Evolutionary conservation across 2,888 invertebrate species (phyloP).

Genomic region (Beris chalybata): DNA sequence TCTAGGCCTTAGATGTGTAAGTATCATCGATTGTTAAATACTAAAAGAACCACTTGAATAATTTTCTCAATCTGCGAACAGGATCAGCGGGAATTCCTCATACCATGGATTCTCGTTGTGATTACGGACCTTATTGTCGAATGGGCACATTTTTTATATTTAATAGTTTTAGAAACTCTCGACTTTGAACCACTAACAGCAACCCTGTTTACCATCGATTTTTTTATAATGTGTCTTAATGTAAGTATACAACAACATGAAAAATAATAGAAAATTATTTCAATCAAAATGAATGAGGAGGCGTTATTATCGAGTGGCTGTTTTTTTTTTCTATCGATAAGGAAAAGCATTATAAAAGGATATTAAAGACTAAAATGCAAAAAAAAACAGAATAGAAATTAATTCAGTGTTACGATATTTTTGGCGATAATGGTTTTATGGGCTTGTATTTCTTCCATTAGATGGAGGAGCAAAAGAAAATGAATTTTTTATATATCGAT

Average conservation of each 20-base stretch:
- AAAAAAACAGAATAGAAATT: no score
- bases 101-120: conserved; percentile 76
- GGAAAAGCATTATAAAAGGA: no score
- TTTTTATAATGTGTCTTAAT: conserved; percentile 74
- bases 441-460: no score
- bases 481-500: no score
- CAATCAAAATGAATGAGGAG: background rate
- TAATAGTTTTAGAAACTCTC: conserved; percentile 67
- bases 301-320: no score
- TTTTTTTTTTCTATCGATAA: no score
- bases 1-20: conserved; percentile 71
- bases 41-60: background rate
- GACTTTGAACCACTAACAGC: conserved; percentile 75
- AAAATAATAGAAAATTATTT: background rate
- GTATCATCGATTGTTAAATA: conserved; percentile 38
- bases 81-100: conserved; percentile 69
- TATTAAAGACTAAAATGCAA: no score
- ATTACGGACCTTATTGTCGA: conserved; percentile 68
- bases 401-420: no score
- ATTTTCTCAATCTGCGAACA: conserved; percentile 54
- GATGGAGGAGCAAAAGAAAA: no score
- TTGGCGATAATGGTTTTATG: no score
- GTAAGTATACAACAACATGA: conserved; percentile 62
- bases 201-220: conserved; percentile 75
- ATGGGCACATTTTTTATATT: conserved; percentile 66